These are phyloP conservation scores for Tholera decimalis DNA, from an alignment of 2,888 invertebrate genomes.

Conservation along the genomic window DNA sequence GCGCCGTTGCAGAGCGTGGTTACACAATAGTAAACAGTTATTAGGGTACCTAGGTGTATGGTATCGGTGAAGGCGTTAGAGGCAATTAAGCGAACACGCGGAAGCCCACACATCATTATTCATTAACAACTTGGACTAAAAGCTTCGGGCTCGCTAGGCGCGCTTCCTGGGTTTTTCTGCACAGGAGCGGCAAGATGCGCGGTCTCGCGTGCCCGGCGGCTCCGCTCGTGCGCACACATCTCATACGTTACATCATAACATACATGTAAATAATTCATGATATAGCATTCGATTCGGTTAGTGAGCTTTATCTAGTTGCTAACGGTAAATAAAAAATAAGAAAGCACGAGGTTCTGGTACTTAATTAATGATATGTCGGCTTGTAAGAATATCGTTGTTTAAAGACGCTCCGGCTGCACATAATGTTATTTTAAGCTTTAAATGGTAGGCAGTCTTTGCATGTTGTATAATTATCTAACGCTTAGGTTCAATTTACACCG, in stretches of 20 bases:
- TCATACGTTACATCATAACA: conserved; percentile 84
- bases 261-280: conserved; percentile 71
- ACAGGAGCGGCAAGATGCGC: conserved; percentile 65
- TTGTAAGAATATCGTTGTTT: conserved; percentile 21
- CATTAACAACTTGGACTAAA: conserved; percentile 83
- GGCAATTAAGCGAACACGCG: conserved; percentile 83
- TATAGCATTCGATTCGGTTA: conserved; percentile 74
- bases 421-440: conserved; percentile 4
- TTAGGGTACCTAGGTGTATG: conserved; percentile 46
- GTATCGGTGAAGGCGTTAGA: conserved; percentile 57
- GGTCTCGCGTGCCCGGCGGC: conserved; percentile 77
- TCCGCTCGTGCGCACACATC: conserved; percentile 81
- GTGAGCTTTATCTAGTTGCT: conserved; percentile 73
- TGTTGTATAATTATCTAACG: not conserved
- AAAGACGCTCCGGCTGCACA: conserved; percentile 21
- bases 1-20: conserved; percentile 29
- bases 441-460: conserved; percentile 4
- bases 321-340: conserved; percentile 71
- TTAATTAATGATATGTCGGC: conserved; percentile 49
- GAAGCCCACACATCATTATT: conserved; percentile 85
- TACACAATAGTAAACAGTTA: conserved; percentile 53
- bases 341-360: conserved; percentile 21
- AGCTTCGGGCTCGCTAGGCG: conserved; percentile 74
- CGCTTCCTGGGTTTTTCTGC: conserved; percentile 87
- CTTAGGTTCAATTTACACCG: too few relatives aligned